Base-by-base conservation (phyloP, 1,140 invertebrate genomes). In the Drosophila serrata region DNA sequence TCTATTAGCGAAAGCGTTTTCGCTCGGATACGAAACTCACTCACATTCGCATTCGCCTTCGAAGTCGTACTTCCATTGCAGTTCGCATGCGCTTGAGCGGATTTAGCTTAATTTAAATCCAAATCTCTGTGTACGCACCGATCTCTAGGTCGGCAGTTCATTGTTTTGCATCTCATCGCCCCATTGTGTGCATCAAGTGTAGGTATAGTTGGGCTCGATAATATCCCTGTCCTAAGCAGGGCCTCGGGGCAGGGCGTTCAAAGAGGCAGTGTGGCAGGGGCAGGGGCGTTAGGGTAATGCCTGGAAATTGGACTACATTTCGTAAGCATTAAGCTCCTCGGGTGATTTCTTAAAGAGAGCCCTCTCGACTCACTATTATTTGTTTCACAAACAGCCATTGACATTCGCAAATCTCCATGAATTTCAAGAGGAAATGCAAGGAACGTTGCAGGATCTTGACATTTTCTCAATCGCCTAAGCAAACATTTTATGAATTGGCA, bases 71-170 rank as follows among this genome's bases (percentile, higher is more conserved):
- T 46, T 35, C 42, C 35, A 40, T 74, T 55, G 57, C 64, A 37
- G 51, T 37, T 37, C 68, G 72, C 59, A 53, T 75, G 65, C 72
- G 75, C 84, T 77, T 88, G 80, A 87, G 84, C 80, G 85, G 84
- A 84, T 88, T 88, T 88, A 90, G 84, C 85, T 88, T 88, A 88
- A 88, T 88, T 88, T 88, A 88, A 88, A 88, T 88, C 84, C 84
- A 88, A 88, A 88, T 90, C 84, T 90, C 49, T 85, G 81, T 76
- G 75, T 64, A 39, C 60, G 65, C 39, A 67, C 69, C 43, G 59
- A 74, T 75, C 51, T 19, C 49, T n/a, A 57, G 35, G 59, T 19
- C 48, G 62, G 45, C 15, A 33, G n/a, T 56, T 70, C 76, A 67
- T 79, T 78, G 78, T 81, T 78, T 77, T 79, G 53, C 68, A 59